Percentiles rank a stretch among this genome's conserved stretches.
Evolutionary conservation across 2,797 vertebrate species (phyloP).

Genomic region (Odontamblyopus lacepedii): DNA sequence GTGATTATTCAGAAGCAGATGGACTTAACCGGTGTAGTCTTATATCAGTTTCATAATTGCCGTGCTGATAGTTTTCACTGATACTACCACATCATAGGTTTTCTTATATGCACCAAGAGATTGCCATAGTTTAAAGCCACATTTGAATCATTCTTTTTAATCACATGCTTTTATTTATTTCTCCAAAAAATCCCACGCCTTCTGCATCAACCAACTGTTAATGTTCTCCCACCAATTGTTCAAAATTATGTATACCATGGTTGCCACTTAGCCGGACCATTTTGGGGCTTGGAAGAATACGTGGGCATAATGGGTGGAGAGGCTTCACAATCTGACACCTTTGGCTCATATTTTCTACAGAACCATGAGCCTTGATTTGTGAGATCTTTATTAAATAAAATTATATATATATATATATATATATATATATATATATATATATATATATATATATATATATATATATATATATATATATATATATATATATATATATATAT

Average conservation of each 20-base stretch:
- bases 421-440: too few species aligned
- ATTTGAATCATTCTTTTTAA: constrained; percentile 64
- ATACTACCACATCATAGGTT: constrained; percentile 48
- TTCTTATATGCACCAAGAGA: constrained; percentile 69
- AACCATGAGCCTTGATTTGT: constrained; percentile 58
- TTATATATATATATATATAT: too few species aligned
- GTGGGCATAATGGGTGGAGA: constrained; percentile 55
- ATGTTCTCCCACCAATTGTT: constrained; percentile 66
- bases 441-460: too few species aligned
- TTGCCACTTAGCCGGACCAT: constrained; percentile 49
- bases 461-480: too few species aligned
- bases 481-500: too few species aligned
- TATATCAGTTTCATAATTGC: background rate
- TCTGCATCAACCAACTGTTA: constrained; percentile 77
- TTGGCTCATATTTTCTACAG: constrained; percentile 62
- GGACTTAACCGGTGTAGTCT: too few species aligned
- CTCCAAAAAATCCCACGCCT: constrained; percentile 63
- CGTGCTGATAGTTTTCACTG: background rate
- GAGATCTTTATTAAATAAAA: constrained; percentile 8
- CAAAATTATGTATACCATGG: constrained; percentile 52
- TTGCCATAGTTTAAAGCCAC: constrained; percentile 70
- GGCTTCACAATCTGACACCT: constrained; percentile 71
- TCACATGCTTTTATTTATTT: constrained; percentile 70
- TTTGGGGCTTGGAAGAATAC: constrained; percentile 51
- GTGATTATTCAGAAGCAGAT: background rate